These are phyloP conservation scores for Podiceps cristatus DNA, from an alignment of 2,113 vertebrate species.

Conservation along the genomic window DNA sequence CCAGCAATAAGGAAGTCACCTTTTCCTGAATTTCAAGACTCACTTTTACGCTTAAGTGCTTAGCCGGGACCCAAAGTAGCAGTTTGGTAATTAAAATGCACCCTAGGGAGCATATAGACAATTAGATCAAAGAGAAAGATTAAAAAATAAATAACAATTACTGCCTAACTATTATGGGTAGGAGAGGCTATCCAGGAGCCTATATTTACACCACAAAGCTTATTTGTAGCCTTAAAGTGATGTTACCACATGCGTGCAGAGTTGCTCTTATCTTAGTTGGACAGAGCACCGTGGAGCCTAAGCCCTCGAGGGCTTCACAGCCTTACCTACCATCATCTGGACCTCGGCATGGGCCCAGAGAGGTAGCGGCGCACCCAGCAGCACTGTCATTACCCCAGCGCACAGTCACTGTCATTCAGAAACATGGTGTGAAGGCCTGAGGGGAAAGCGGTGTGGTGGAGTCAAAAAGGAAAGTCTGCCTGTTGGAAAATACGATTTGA, in stretches of 20 bases:
- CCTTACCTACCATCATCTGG: not conserved
- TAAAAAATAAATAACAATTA: conserved; percentile 52
- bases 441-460: not conserved
- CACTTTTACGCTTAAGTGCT: not conserved
- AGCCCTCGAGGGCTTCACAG: not conserved
- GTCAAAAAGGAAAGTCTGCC: not conserved
- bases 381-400: not conserved
- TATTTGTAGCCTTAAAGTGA: conserved; percentile 44
- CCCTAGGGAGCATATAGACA: not conserved
- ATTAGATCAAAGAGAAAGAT: conserved; percentile 30
- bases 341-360: not conserved
- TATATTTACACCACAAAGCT: conserved; percentile 35
- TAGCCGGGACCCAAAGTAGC: not conserved
- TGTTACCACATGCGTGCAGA: not conserved
- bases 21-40: not conserved
- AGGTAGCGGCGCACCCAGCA: not conserved
- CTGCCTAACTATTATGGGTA: not conserved
- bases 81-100: conserved; percentile 37
- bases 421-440: not conserved
- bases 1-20: not conserved
- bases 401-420: not conserved
- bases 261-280: conserved; percentile 9
- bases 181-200: conserved; percentile 4
- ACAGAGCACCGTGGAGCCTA: accelerated
- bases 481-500: not conserved